Evolutionary conservation across 2,113 vertebrate species (phyloP), one percentile per base, ranked within the genome.

Genomic region (Ceyx margarethae): DNA sequence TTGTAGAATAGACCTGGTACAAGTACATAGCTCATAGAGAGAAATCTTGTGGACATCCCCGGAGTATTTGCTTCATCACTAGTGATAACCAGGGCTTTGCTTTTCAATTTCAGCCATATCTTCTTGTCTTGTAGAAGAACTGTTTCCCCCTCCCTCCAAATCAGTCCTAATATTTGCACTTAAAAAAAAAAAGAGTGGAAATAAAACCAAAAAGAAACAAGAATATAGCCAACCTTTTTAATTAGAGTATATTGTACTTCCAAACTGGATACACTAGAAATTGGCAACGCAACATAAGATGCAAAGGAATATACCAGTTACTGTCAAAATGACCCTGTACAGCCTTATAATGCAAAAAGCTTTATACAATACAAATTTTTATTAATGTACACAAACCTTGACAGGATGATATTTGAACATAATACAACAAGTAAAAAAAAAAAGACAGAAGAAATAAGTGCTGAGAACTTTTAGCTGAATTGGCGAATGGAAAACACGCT

Each of bases 251-350:
- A 99, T 98, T 99, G 98, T 99, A 99, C 98, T 99, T 99, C 98
- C 98, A 99, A 99, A 99, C 98, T 98, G 98, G 98, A 99, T 99
- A 99, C 99, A 99, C 98, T 99, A 99, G 98, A 98, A 99, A 99
- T 98, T 98, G 98, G 99, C 98, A 99, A 99, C 98, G 98, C 98
- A 99, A 99, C 98, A 96, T 98, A 99, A 99, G 98, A 98, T 97
- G 98, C 98, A 97, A 98, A 98, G 97, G 96, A 97, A 98, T 97
- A 98, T 99, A 99, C 98, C 99, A 99, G 98, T 99, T 99, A 99
- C 98, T 98, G 97, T 99, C 98, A 99, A 98, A 98, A 98, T 98
- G 99, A 99, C 99, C 99, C 99, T 99, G 99, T 99, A 99, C 98
- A 99, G 98, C 99, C 98, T 99, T 98, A 98, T 98, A 99, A 99